Evolutionary conservation across 2,888 invertebrate genomes (phyloP), one percentile per base, ranked within the genome.

Genomic region (Drosophila trichaetosa): DNA sequence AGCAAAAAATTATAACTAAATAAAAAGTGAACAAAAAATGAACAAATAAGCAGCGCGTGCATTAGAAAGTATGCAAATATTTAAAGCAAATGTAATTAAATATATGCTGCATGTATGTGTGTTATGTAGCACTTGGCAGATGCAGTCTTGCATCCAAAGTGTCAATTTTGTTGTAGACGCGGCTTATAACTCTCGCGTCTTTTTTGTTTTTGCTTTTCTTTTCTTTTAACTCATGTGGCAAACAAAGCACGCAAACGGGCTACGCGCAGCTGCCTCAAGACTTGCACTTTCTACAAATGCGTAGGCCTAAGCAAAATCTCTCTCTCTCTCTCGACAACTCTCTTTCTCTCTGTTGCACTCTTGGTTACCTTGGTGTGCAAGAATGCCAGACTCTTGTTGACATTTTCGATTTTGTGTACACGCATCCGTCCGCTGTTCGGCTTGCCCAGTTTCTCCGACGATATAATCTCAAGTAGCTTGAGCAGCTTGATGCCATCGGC

Each of bases 371-470:
- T 99, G 66, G 98, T 98, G 93, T 98, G 98, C 84, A 99, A 94
- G 94, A 99, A 99, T 91, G 97, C 97, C 92, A 99, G 95, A 92
- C 98, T 98, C 94, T 98, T 98, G 94, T 99, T 99, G 91, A 99
- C 98, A 93, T 99, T 99, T 94, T 99, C 99, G 69, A 99, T 97
- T 95, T 99, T 99, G 94, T 99, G 99, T 58, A 99, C 99, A 83
- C 99, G 95, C 97, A 99, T 98, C 77, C 97, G 96, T 52, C 99
- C 99, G 92, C 96, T 97, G 95, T 99, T 99, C 90, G 99, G 99
- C 89, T 98, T 96, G 78, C 98, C 99, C 89, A 99, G 95, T 90
- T 98, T 97, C 94, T 99, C 99, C 46, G 99, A 99, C 80, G 99
- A 99, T 94, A 99, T 99, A 92, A 99, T 99, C 95, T 99, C 99